Evolutionary conservation across 2,888 invertebrate species (phyloP).

Genomic region (Seira ritae): DNA sequence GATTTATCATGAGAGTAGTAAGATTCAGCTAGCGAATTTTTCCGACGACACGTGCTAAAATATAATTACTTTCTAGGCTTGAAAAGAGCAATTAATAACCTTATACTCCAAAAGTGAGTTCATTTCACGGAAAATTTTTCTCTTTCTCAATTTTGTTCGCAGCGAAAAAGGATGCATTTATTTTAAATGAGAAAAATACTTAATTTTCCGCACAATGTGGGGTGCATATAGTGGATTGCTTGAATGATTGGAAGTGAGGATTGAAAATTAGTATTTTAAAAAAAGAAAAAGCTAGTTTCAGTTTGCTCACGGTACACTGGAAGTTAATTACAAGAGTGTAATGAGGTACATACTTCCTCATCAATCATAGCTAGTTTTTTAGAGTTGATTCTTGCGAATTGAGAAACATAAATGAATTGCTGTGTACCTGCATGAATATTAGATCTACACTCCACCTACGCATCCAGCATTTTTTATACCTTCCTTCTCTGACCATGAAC

Average conservation of each 20-base stretch:
- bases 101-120: no score
- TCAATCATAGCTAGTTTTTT: constrained; percentile 33
- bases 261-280: constrained; percentile 2
- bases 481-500: not conserved
- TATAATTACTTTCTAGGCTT: constrained; percentile 5
- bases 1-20: not conserved
- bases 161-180: no score
- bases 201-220: no score
- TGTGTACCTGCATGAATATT: not conserved
- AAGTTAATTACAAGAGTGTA: constrained; percentile 33
- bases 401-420: not conserved
- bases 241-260: constrained; percentile 7
- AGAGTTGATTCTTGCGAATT: not conserved
- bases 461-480: constrained; percentile 7
- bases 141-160: no score
- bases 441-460: constrained; percentile 8
- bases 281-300: not conserved
- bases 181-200: no score
- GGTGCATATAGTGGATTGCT: not conserved
- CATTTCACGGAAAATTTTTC: no score
- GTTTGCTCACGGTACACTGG: constrained; percentile 21
- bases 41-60: constrained; percentile 19
- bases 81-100: constrained; percentile 13
- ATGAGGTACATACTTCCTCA: constrained; percentile 34
- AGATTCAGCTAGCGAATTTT: not conserved